phyloP scores from a whole-genome alignment of 2,797 vertebrate genomes.

The Falco cherrug region DNA sequence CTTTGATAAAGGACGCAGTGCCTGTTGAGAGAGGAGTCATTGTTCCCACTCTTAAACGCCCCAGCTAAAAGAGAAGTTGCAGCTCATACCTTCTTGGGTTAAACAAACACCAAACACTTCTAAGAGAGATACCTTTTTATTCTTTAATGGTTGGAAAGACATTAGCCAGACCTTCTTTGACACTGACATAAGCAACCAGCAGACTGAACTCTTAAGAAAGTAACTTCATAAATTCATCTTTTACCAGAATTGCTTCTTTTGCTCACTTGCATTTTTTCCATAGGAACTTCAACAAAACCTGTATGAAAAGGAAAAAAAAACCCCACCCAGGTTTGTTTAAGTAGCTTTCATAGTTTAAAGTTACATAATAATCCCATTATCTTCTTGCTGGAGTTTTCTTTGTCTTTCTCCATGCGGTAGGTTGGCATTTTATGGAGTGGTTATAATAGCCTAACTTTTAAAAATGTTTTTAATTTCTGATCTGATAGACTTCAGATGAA shows the following conservation, averaged over 20 bases:
- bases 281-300: background rate
- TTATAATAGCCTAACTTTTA: background rate
- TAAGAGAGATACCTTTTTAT: background rate
- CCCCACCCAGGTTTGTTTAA: background rate
- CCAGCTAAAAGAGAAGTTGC: background rate
- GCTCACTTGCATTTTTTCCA: background rate
- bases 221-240: background rate
- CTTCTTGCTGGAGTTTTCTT: background rate
- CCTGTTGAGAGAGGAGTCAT: background rate
- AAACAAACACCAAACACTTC: background rate
- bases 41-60: background rate
- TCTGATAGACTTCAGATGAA: background rate
- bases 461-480: conserved; percentile 7
- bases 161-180: background rate
- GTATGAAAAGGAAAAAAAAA: background rate
- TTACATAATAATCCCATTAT: background rate
- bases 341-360: background rate
- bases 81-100: background rate
- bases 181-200: background rate
- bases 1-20: background rate
- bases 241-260: background rate
- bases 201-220: background rate
- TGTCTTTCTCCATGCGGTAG: background rate
- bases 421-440: background rate
- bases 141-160: background rate